A percentile compares a stretch with the other conserved stretches of the same genome.
phyloP scores from a whole-genome alignment of 2,113 vertebrate genomes.

The Sakesphorus luctuosus region DNA sequence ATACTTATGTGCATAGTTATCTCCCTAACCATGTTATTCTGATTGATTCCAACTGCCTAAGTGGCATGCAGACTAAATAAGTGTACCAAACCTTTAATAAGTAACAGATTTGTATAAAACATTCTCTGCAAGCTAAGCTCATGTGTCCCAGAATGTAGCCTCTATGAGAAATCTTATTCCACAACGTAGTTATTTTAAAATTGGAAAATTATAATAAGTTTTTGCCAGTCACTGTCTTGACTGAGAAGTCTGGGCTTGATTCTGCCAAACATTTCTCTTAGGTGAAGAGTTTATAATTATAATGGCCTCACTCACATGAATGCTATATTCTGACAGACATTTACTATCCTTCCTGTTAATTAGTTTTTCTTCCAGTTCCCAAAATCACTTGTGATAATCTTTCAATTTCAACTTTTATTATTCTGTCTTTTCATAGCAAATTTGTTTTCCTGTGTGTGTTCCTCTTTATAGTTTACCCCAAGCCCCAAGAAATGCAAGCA shows the following conservation, averaged over 20 bases:
- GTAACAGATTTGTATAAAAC: conserved; percentile 19
- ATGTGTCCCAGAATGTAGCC: neutral
- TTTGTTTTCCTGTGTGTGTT: neutral
- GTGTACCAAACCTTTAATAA: neutral
- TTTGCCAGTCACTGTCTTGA: conserved; percentile 27
- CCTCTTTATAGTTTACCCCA: neutral
- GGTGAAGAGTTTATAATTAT: neutral
- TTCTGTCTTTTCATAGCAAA: conserved; percentile 1
- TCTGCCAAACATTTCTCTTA: neutral
- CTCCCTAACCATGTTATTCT: neutral
- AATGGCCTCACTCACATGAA: neutral
- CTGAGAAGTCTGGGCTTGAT: neutral
- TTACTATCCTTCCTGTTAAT: neutral
- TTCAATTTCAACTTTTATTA: conserved; percentile 21
- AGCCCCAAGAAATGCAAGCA: neutral
- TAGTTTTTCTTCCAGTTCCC: neutral
- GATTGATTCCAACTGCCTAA: neutral
- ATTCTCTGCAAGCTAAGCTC: neutral
- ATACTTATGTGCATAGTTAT: neutral
- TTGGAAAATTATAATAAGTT: neutral
- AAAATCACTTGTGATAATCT: conserved; percentile 10
- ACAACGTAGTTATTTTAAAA: neutral
- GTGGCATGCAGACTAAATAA: conserved; percentile 2
- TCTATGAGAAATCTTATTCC: conserved; percentile 23
- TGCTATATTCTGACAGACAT: neutral